Percentiles rank a stretch among this genome's conserved stretches.
Conservation (phyloP, 2,113 vertebrate genomes). For the Hemibagrus wyckioides region DNA sequence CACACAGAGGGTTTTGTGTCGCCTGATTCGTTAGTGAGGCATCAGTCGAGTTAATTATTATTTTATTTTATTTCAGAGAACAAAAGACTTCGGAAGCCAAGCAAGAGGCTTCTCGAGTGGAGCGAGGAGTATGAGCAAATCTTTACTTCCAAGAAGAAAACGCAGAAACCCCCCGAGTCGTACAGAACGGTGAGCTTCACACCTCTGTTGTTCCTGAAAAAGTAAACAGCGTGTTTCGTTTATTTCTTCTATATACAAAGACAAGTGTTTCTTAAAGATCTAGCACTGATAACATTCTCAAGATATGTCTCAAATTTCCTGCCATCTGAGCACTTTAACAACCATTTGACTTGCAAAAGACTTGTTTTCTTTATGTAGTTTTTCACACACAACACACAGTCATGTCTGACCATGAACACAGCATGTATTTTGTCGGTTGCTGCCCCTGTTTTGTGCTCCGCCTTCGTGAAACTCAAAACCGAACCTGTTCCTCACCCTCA, state of each 20-base stretch:
- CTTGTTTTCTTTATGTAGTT: not conserved
- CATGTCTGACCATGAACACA: not conserved
- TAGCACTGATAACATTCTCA: not conserved
- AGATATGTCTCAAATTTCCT: not conserved
- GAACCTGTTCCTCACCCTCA: not conserved
- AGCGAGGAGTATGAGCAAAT: constrained; percentile 89
- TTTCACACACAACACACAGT: not conserved
- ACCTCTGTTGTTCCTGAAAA: not conserved
- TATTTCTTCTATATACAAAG: not conserved
- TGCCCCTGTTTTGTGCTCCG: not conserved
- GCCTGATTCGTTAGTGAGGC: not conserved
- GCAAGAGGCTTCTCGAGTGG: constrained; percentile 89
- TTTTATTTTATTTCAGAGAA: constrained; percentile 70
- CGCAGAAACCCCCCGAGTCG: constrained; percentile 78
- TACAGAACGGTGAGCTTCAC: constrained; percentile 74
- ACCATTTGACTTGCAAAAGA: not conserved
- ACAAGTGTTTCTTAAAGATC: not conserved
- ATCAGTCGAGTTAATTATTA: not conserved
- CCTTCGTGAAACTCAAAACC: not conserved
- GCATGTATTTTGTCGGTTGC: not conserved
- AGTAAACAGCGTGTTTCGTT: not conserved
- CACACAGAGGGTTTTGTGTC: not conserved
- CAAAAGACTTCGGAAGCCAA: constrained; percentile 91
- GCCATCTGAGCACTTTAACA: not conserved
- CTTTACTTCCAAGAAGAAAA: constrained; percentile 88